Base-by-base conservation (phyloP, 2,888 invertebrate genomes). In the Eretmocerus hayati region DNA sequence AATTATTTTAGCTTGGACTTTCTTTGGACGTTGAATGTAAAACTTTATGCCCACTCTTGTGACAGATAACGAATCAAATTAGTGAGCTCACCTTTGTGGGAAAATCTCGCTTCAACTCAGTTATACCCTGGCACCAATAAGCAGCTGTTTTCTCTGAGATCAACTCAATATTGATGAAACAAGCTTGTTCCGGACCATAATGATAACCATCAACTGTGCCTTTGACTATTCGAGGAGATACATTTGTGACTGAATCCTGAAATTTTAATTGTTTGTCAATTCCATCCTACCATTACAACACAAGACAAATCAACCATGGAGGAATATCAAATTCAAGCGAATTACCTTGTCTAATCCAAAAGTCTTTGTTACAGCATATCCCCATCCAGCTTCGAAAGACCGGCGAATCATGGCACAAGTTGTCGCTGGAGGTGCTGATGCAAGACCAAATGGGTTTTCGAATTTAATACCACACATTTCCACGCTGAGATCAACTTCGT, bases 281-380 rank as follows among this genome's bases (percentile, higher is more conserved):
- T n/a, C n/a, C n/a, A n/a, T n/a, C n/a, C n/a, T n/a, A n/a, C n/a
- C n/a, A n/a, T n/a, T n/a, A n/a, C n/a, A n/a, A n/a, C n/a, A n/a
- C n/a, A n/a, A n/a, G n/a, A n/a, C n/a, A n/a, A n/a, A n/a, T n/a
- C n/a, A n/a, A n/a, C n/a, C n/a, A n/a, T n/a, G n/a, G n/a, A n/a
- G n/a, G n/a, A n/a, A n/a, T n/a, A 47, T 38, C 21, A 31, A 37
- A 36, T 16, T 36, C 18, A 5, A 31, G 4, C 30, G 22, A 20
- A 5, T 57, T 71, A 90, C 91, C 80, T 99, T 97, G 68, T 95
- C 90, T 15, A 99, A 75, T 3, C 86, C 81, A 69, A 92, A 99
- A 0, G 97, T 99, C 75, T 99, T 99, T 0, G 97, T 99, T 2
- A 99, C 87, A n/a, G 85, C 90, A 67, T 92, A 99, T 1, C 86